Percentiles rank a stretch among this genome's conserved stretches.
These are phyloP conservation scores for Brachionus manjavacas DNA, from an alignment of 1,140 invertebrate genomes.

Conservation along the genomic window DNA sequence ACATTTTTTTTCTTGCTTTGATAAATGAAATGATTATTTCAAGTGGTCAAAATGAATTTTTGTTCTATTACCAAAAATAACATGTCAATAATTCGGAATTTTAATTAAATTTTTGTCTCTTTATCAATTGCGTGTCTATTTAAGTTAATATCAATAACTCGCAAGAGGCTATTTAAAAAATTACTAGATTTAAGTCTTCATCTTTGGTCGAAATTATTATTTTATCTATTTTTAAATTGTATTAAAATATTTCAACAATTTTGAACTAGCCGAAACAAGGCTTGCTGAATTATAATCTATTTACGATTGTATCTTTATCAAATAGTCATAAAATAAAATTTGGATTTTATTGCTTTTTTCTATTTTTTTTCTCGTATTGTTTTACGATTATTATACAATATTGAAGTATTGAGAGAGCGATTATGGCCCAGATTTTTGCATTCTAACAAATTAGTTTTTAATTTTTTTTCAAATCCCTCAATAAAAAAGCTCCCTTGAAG, in stretches of 20 bases:
- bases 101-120: not conserved
- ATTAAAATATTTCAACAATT: not conserved
- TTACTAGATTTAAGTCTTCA: not conserved
- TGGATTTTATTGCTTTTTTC: not conserved
- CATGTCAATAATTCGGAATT: not conserved
- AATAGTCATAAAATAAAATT: not conserved
- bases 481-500: not conserved
- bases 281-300: not conserved
- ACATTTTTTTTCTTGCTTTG: not conserved
- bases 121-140: not conserved
- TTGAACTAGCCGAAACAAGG: not conserved
- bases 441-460: not conserved
- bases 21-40: not conserved
- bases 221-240: constrained; percentile 1
- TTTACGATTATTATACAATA: constrained; percentile 6
- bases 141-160: not conserved
- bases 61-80: not conserved
- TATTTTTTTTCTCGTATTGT: not conserved
- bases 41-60: not conserved
- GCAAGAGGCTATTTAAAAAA: not conserved
- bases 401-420: not conserved
- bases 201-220: not conserved
- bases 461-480: not conserved
- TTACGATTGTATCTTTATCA: not conserved
- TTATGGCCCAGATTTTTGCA: not conserved